phyloP scores from a whole-genome alignment of 1,140 invertebrate genomes.

The Lordiphosa stackelbergi region DNA sequence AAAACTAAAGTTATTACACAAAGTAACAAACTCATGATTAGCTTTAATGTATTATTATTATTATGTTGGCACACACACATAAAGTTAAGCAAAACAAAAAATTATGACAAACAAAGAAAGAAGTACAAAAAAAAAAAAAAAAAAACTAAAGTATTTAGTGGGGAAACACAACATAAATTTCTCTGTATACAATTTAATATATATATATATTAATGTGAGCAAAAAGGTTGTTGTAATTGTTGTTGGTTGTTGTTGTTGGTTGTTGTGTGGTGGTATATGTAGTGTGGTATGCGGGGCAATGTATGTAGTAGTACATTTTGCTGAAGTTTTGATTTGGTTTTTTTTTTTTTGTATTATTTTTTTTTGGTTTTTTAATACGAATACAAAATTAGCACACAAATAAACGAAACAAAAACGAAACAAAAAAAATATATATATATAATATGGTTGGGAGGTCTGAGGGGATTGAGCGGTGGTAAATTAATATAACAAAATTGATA shows the following conservation, averaged over 20 bases:
- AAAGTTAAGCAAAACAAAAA: too few relatives aligned
- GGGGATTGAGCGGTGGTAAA: constrained; percentile 5
- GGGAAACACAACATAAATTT: too few relatives aligned
- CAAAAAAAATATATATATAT: constrained; percentile 12
- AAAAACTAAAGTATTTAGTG: too few relatives aligned
- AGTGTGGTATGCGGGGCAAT: constrained; percentile 1
- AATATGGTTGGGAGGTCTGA: background rate
- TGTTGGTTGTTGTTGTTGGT: constrained; percentile 6
- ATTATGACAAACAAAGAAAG: too few relatives aligned
- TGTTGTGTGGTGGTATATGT: constrained; percentile 1
- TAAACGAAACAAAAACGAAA: constrained; percentile 26
- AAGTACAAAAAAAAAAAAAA: too few relatives aligned
- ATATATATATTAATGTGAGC: constrained; percentile 6
- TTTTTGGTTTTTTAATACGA: constrained; percentile 45
- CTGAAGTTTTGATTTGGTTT: constrained; percentile 18
- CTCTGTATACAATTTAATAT: constrained; percentile 1
- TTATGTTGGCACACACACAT: too few relatives aligned
- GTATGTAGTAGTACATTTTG: constrained; percentile 33
- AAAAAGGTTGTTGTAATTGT: constrained; percentile 1
- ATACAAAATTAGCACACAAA: constrained; percentile 77
- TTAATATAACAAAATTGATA: constrained; percentile 37
- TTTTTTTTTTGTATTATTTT: constrained; percentile 18
- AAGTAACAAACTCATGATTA: too few relatives aligned
- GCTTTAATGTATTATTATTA: too few relatives aligned
- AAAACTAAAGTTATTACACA: too few relatives aligned